Evolutionary conservation across 2,113 vertebrate species (phyloP).

Genomic region (Tapirus terrestris): DNA sequence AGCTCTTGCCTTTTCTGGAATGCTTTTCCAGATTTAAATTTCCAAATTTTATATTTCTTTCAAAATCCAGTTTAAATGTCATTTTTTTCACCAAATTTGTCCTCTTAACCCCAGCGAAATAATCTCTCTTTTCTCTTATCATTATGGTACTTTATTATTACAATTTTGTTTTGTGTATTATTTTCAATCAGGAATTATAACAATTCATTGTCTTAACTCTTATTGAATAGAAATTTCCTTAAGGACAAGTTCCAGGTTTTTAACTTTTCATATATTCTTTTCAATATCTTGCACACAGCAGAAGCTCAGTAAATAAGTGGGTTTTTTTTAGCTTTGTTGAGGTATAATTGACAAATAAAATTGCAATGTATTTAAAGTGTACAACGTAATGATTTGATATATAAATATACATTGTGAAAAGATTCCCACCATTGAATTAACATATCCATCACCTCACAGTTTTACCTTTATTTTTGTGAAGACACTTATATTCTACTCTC

Average conservation of each 20-base stretch:
- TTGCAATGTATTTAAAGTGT: neutral
- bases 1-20: neutral
- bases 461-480: neutral
- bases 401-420: neutral
- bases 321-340: neutral
- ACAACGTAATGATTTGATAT: neutral
- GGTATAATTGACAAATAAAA: neutral
- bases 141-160: neutral
- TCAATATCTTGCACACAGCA: neutral
- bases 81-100: neutral
- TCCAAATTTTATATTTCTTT: neutral
- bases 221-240: neutral
- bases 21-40: neutral
- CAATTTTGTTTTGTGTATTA: neutral
- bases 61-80: conserved; percentile 2
- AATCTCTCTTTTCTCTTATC: neutral
- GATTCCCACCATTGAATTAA: neutral
- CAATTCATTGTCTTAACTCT: neutral
- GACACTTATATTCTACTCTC: neutral
- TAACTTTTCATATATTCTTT: neutral
- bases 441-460: neutral
- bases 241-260: neutral
- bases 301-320: neutral
- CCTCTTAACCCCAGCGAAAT: neutral
- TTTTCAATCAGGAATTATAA: conserved; percentile 33